A percentile compares a stretch with the other conserved stretches of the same genome.
Evolutionary conservation across 2,113 vertebrate genomes (phyloP).

Genomic region (Gulo gulo): DNA sequence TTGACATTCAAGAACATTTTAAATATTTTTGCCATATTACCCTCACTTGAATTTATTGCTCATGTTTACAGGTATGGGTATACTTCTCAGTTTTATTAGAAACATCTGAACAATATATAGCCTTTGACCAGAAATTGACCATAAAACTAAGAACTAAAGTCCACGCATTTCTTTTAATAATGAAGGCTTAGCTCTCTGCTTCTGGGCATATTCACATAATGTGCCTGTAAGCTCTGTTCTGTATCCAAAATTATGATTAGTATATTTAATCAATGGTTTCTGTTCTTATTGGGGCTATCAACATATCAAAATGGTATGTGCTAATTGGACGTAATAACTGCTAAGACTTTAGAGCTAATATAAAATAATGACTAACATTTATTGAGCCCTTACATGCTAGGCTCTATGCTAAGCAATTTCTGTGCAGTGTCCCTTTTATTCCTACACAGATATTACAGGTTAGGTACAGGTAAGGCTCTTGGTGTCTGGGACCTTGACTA

Average conservation of each 20-base stretch:
- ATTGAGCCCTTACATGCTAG: neutral
- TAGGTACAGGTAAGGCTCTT: neutral
- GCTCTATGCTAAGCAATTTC: neutral
- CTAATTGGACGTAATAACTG: constrained; percentile 66
- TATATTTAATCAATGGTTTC: constrained; percentile 71
- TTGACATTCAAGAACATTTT: neutral
- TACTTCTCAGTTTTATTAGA: neutral
- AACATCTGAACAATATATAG: neutral
- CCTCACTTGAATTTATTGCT: neutral
- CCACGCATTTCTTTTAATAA: constrained; percentile 49
- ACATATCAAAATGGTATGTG: constrained; percentile 45
- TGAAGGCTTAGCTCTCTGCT: constrained; percentile 48
- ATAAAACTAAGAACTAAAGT: constrained; percentile 35
- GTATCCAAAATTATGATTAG: constrained; percentile 71
- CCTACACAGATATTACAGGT: neutral
- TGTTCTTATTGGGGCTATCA: constrained; percentile 48
- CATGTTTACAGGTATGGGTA: neutral
- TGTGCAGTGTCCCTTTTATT: neutral
- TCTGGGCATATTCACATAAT: constrained; percentile 47
- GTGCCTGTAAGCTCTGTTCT: constrained; percentile 59
- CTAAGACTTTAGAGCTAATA: constrained; percentile 64
- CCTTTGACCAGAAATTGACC: constrained; percentile 52
- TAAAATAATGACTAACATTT: constrained; percentile 58
- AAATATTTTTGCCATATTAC: neutral
- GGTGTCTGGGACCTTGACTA: neutral